phyloP scores from a whole-genome alignment of 1,140 invertebrate genomes.

The Cyclargus thomasi region DNA sequence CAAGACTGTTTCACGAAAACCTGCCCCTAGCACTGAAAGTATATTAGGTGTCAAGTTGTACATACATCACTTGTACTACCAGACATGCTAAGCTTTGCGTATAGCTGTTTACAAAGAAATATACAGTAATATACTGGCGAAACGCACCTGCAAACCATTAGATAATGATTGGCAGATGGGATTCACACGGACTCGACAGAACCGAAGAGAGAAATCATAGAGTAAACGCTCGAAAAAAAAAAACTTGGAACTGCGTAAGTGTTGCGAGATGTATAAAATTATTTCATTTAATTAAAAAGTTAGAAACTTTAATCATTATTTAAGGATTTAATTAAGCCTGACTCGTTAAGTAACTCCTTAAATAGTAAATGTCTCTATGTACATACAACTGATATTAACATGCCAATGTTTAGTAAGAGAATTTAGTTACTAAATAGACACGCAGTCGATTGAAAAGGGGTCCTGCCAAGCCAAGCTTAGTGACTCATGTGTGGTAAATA shows the following conservation, averaged over 20 bases:
- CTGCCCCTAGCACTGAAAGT: too few relatives aligned
- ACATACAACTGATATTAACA: too few relatives aligned
- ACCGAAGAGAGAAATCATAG: background rate
- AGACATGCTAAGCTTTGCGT: background rate
- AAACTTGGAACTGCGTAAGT: too few relatives aligned
- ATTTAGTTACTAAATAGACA: background rate
- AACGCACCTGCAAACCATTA: background rate
- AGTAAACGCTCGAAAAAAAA: too few relatives aligned
- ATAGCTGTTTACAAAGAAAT: background rate
- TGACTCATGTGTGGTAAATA: background rate
- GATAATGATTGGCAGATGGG: background rate
- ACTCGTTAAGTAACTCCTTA: too few relatives aligned
- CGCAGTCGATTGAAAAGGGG: background rate
- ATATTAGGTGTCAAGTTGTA: too few relatives aligned
- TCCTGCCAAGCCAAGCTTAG: slow-evolving; percentile 5
- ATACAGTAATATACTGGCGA: background rate
- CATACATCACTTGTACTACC: background rate
- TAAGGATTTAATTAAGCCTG: too few relatives aligned
- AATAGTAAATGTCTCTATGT: too few relatives aligned
- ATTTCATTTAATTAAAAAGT: too few relatives aligned
- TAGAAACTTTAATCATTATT: too few relatives aligned
- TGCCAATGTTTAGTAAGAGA: background rate
- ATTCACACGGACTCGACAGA: background rate
- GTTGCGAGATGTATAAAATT: too few relatives aligned
- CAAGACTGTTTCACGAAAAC: too few relatives aligned